phyloP scores from a whole-genome alignment of 2,797 vertebrate species.

The Smutsia gigantea region DNA sequence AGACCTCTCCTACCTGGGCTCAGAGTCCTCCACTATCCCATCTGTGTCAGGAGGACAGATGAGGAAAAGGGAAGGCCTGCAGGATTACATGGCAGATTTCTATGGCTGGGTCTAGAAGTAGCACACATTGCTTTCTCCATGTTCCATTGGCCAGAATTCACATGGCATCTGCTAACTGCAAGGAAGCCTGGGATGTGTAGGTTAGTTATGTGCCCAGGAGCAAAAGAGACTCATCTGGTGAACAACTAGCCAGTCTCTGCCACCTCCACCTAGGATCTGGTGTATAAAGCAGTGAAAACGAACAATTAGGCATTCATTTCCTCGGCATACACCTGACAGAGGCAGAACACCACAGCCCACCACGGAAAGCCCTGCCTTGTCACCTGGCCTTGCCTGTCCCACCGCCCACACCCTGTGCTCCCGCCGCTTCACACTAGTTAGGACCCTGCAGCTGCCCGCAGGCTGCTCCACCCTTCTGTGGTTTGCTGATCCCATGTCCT shows the following conservation, averaged over 20 bases:
- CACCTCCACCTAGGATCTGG: not conserved
- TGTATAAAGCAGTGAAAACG: not conserved
- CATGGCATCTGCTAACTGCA: not conserved
- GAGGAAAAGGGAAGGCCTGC: not conserved
- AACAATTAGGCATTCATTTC: not conserved
- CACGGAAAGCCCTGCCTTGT: not conserved
- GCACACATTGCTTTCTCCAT: fast-evolving
- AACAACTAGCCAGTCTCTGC: not conserved
- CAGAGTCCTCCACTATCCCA: too few species aligned
- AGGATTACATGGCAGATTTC: fast-evolving
- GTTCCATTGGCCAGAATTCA: not conserved
- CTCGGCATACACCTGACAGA: not conserved
- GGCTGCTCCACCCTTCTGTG: not conserved
- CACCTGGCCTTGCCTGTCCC: not conserved
- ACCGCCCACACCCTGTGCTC: not conserved
- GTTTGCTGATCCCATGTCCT: not conserved
- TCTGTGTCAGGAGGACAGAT: not conserved
- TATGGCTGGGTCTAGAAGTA: not conserved
- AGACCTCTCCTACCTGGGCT: not conserved
- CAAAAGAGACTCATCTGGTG: not conserved
- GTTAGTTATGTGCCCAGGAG: not conserved
- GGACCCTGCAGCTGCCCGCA: not conserved
- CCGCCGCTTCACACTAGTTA: not conserved
- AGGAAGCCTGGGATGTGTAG: not conserved
- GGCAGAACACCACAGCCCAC: fast-evolving